These are phyloP conservation scores for Entomobrya proxima DNA, from an alignment of 2,888 invertebrate species.

Conservation along the genomic window DNA sequence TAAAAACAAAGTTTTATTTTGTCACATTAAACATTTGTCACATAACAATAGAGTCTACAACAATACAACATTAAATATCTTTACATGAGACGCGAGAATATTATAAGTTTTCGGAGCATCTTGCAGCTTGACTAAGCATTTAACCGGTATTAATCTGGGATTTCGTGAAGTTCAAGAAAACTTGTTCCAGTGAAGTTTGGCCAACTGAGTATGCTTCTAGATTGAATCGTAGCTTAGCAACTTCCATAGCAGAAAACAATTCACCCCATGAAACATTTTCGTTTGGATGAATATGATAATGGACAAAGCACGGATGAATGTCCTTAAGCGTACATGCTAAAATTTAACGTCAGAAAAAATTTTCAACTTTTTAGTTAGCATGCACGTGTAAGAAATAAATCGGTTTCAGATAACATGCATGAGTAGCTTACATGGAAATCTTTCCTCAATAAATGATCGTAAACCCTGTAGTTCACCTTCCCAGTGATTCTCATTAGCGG, in stretches of 20 bases:
- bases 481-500: slow-evolving; percentile 63
- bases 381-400: neutral
- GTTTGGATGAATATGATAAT: slow-evolving; percentile 78
- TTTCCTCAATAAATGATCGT: slow-evolving; percentile 71
- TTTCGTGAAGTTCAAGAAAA: slow-evolving; percentile 79
- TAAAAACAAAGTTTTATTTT: too few relatives aligned
- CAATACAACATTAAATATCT: too few relatives aligned
- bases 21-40: too few relatives aligned
- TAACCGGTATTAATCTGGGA: slow-evolving; percentile 61
- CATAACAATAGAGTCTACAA: too few relatives aligned
- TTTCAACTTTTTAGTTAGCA: neutral
- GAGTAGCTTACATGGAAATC: slow-evolving; percentile 70
- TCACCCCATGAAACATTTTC: slow-evolving; percentile 81
- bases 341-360: neutral
- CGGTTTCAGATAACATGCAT: neutral
- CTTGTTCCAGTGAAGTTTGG: slow-evolving; percentile 79
- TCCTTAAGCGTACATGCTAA: slow-evolving; percentile 74
- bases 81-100: too few relatives aligned
- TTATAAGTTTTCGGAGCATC: too few relatives aligned
- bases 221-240: slow-evolving; percentile 79
- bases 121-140: neutral
- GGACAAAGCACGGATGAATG: slow-evolving; percentile 77
- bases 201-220: slow-evolving; percentile 88
- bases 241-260: slow-evolving; percentile 81
- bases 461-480: slow-evolving; percentile 72